Conservation (phyloP, 2,797 vertebrate genomes). For the Cryptoblepharus egeriae region DNA sequence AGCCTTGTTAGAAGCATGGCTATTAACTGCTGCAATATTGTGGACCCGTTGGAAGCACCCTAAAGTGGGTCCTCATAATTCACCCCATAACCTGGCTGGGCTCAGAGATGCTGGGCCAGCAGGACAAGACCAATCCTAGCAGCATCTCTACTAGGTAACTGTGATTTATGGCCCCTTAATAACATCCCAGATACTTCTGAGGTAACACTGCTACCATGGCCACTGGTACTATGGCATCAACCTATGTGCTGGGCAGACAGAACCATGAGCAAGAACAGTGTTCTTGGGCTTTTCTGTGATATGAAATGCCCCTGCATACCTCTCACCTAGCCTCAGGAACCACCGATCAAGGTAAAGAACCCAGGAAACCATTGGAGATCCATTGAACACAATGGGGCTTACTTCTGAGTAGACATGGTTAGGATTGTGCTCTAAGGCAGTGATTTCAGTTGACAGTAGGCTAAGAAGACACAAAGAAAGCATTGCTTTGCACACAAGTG, state of each 20-base stretch:
- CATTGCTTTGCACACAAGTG: too few species aligned
- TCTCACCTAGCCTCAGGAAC: background rate
- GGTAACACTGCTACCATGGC: slow-evolving; percentile 15
- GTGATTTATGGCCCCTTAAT: slow-evolving; percentile 17
- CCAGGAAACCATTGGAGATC: too few species aligned
- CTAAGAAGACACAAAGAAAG: background rate
- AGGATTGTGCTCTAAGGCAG: too few species aligned
- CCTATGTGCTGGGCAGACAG: background rate
- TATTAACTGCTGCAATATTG: background rate
- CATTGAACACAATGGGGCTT: too few species aligned
- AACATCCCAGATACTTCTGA: slow-evolving; percentile 1
- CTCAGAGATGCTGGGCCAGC: background rate
- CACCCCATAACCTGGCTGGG: slow-evolving; percentile 19
- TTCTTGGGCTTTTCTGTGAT: background rate
- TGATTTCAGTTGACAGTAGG: background rate
- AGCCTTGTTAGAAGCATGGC: background rate
- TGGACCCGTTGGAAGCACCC: background rate
- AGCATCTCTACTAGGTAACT: slow-evolving; percentile 4
- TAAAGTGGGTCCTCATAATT: background rate
- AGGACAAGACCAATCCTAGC: background rate
- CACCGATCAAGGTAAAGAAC: too few species aligned
- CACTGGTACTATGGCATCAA: background rate
- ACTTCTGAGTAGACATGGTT: too few species aligned
- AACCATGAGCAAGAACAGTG: background rate
- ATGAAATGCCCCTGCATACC: background rate